Evolutionary conservation across 2,797 vertebrate genomes (phyloP).

Genomic region (Gastrophryne carolinensis): DNA sequence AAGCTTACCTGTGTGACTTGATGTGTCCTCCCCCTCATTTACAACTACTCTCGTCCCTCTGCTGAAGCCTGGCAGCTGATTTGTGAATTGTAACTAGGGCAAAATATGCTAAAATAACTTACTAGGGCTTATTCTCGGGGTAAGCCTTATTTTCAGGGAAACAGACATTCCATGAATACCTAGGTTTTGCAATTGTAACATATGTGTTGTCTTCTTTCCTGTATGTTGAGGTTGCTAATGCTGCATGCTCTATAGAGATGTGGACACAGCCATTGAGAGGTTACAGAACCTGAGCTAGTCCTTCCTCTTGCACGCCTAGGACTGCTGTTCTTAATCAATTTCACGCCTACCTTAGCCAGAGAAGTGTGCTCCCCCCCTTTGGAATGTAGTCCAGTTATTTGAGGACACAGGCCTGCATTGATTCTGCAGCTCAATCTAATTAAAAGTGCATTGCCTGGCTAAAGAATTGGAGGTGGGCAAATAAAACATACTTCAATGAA

Average conservation of each 20-base stretch:
- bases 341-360: constrained; percentile 51
- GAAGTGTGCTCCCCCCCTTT: constrained; percentile 46
- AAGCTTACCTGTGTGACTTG: no score
- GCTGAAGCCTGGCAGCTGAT: no score
- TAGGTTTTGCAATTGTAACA: no score
- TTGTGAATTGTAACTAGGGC: no score
- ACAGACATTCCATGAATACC: no score
- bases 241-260: neutral
- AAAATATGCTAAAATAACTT: no score
- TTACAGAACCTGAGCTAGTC: constrained; percentile 23
- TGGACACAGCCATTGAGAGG: neutral
- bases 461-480: neutral
- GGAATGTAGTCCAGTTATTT: constrained; percentile 53
- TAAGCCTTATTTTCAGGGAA: no score
- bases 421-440: constrained; percentile 51
- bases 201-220: no score
- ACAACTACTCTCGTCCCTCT: no score
- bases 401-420: constrained; percentile 51
- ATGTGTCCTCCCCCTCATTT: no score
- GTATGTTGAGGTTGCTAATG: no score
- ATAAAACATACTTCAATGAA: constrained; percentile 11
- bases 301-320: constrained; percentile 27
- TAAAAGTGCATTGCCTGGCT: constrained; percentile 48
- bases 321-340: constrained; percentile 51
- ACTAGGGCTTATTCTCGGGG: no score